phyloP scores from a whole-genome alignment of 2,888 invertebrate species.

The Lamellibrachia columna region DNA sequence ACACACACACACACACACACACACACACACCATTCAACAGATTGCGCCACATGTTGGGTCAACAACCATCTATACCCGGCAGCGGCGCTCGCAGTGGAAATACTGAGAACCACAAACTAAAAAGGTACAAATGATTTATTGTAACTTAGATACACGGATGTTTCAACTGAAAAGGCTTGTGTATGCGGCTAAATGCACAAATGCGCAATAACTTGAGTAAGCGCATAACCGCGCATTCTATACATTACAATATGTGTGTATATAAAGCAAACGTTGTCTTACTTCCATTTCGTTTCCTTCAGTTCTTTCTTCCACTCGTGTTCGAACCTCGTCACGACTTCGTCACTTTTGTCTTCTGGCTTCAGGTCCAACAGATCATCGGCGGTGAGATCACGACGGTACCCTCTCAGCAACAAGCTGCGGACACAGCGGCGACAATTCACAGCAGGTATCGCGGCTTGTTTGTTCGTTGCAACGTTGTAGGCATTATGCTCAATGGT shows the following conservation, averaged over 20 bases:
- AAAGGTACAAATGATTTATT: neutral
- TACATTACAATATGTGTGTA: neutral
- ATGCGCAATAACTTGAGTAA: neutral
- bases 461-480: no score
- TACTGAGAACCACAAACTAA: neutral
- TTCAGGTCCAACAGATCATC: slow-evolving; percentile 41
- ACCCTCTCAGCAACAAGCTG: slow-evolving; percentile 41
- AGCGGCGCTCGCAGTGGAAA: neutral
- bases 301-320: slow-evolving; percentile 37
- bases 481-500: no score
- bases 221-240: no score
- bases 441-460: neutral
- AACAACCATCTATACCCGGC: no score
- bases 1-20: no score
- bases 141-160: neutral
- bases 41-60: no score
- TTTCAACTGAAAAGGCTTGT: neutral
- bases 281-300: slow-evolving; percentile 30
- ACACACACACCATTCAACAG: no score
- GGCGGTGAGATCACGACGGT: slow-evolving; percentile 33
- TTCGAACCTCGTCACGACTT: slow-evolving; percentile 37
- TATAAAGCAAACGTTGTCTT: slow-evolving; percentile 17
- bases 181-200: neutral
- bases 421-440: slow-evolving; percentile 20
- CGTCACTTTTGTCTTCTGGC: slow-evolving; percentile 33